Evolutionary conservation across 2,888 invertebrate species (phyloP).

Genomic region (Caenorhabditis panamensis): DNA sequence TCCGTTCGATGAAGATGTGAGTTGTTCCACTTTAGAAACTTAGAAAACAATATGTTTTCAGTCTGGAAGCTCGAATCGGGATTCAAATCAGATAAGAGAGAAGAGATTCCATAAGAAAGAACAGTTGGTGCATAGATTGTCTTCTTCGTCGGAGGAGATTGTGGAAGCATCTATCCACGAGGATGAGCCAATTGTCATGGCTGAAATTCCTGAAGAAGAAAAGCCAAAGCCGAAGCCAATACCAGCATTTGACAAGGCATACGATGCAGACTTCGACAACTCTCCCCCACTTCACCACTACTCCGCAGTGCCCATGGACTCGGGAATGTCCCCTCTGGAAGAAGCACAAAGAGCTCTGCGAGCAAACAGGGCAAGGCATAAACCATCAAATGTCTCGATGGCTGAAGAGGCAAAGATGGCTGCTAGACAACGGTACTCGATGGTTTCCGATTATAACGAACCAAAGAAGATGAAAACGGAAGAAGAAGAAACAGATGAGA

Average conservation of each 20-base stretch:
- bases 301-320: slow-evolving; percentile 26
- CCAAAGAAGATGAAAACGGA: slow-evolving; percentile 36
- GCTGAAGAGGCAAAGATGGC: slow-evolving; percentile 36
- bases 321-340: slow-evolving; percentile 56
- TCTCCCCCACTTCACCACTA: slow-evolving; percentile 62
- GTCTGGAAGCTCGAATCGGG: slow-evolving; percentile 48
- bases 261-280: slow-evolving; percentile 58
- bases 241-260: slow-evolving; percentile 44
- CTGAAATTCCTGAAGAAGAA: slow-evolving; percentile 44
- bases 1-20: slow-evolving; percentile 66
- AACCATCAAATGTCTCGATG: slow-evolving; percentile 50
- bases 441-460: slow-evolving; percentile 25
- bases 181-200: slow-evolving; percentile 63
- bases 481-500: slow-evolving; percentile 24
- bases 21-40: background rate
- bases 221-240: slow-evolving; percentile 48
- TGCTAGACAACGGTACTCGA: slow-evolving; percentile 41
- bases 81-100: slow-evolving; percentile 12
- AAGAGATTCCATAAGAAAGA: slow-evolving; percentile 55
- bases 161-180: slow-evolving; percentile 67
- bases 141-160: slow-evolving; percentile 70
- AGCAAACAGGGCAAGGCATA: slow-evolving; percentile 59
- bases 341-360: slow-evolving; percentile 61
- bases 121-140: slow-evolving; percentile 57
- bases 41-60: slow-evolving; percentile 7